A percentile compares a stretch with the other conserved stretches of the same genome.
Evolutionary conservation across 2,113 vertebrate genomes (phyloP).

Genomic region (Bambusicola thoracicus): DNA sequence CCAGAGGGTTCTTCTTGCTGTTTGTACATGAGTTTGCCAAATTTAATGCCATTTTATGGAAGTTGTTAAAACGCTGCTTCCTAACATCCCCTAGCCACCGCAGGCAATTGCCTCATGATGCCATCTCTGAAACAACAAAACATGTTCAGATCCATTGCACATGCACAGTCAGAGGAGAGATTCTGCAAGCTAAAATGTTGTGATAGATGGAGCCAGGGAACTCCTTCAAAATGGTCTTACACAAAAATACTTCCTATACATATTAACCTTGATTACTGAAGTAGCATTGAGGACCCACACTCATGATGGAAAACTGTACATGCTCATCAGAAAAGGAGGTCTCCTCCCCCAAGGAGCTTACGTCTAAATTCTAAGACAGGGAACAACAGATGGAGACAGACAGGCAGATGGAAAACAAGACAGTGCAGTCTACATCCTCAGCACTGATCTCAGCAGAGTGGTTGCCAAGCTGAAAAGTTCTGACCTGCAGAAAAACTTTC

Average conservation of each 20-base stretch:
- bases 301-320: not conserved
- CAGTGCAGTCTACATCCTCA: slow-evolving; percentile 41
- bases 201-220: not conserved
- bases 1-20: slow-evolving; percentile 43
- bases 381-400: slow-evolving; percentile 70
- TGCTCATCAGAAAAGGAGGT: slow-evolving; percentile 17
- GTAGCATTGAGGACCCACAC: not conserved
- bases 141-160: not conserved
- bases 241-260: not conserved
- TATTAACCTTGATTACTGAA: not conserved
- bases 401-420: slow-evolving; percentile 64
- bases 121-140: slow-evolving; percentile 21
- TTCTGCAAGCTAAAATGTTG: not conserved
- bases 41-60: slow-evolving; percentile 48
- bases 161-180: not conserved
- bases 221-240: not conserved
- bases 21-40: slow-evolving; percentile 43
- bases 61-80: slow-evolving; percentile 45
- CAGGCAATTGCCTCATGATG: slow-evolving; percentile 24
- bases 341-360: slow-evolving; percentile 31
- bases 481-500: slow-evolving; percentile 41
- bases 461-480: slow-evolving; percentile 56
- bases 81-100: not conserved
- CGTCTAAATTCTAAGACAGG: slow-evolving; percentile 27
- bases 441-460: not conserved